phyloP scores from a whole-genome alignment of 1,140 invertebrate genomes.

The Brachionus calyciflorus region DNA sequence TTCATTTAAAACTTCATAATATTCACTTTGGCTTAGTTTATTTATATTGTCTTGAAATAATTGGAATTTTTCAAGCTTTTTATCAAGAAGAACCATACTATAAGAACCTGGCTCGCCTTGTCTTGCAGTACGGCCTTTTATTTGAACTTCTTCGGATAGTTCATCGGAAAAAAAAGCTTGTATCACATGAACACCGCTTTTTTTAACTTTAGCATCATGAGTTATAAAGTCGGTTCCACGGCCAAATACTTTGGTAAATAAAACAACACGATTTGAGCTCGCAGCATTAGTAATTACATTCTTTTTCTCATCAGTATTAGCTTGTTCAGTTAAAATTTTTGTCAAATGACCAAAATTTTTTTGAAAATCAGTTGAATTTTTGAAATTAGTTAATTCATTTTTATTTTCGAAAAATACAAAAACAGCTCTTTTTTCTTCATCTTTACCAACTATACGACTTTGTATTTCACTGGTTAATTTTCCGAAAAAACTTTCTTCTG shows the following conservation, averaged over 20 bases:
- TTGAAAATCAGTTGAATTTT: neutral
- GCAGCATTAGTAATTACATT: neutral
- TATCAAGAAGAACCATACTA: neutral
- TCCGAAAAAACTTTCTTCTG: neutral
- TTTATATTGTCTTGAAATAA: neutral
- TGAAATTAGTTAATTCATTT: neutral
- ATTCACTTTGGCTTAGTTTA: neutral
- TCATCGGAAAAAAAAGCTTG: constrained; percentile 20
- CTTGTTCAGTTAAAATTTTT: neutral
- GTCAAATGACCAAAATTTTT: neutral
- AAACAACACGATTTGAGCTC: neutral
- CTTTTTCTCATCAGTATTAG: neutral
- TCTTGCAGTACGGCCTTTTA: neutral
- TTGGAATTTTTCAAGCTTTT: neutral
- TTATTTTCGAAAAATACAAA: neutral
- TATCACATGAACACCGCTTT: constrained; percentile 9
- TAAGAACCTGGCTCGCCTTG: neutral
- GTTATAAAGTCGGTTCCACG: constrained; percentile 20
- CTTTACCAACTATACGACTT: neutral
- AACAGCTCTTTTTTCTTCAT: neutral
- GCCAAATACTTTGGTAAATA: constrained; percentile 4
- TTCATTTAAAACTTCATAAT: neutral
- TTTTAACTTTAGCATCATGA: neutral
- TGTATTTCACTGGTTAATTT: neutral
- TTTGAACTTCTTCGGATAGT: constrained; percentile 4